Percentiles rank a stretch among this genome's conserved stretches.
Conservation (phyloP, 2,888 invertebrate species). For the Melinopterus prodromus region DNA sequence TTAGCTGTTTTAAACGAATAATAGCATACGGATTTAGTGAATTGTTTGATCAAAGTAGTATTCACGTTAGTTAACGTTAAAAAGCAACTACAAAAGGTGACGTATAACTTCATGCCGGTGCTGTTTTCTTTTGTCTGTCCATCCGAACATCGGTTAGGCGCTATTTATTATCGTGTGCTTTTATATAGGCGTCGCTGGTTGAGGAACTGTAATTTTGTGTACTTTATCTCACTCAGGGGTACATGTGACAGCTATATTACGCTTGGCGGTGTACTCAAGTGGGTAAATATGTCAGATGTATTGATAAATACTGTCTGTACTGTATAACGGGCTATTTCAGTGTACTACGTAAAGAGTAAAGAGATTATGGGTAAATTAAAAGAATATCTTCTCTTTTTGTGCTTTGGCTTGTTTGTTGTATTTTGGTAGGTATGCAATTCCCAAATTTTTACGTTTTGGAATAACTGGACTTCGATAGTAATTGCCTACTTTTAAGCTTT, state of each 20-base stretch:
- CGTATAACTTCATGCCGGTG: not conserved
- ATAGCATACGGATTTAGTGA: not conserved
- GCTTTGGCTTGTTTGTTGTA: too few species aligned
- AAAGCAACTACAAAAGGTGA: not conserved
- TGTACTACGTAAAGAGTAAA: not conserved
- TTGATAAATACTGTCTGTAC: not conserved
- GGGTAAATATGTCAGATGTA: not conserved
- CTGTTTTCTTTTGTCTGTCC: not conserved
- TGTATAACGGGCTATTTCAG: not conserved
- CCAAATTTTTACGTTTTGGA: too few species aligned
- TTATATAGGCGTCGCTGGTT: not conserved
- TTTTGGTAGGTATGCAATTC: too few species aligned
- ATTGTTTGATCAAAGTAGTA: not conserved
- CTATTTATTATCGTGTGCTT: not conserved
- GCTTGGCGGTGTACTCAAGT: not conserved
- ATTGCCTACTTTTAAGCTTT: too few species aligned
- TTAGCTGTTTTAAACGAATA: not conserved
- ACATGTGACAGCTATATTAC: not conserved
- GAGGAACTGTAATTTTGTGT: not conserved
- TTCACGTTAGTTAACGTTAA: not conserved
- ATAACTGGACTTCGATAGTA: too few species aligned
- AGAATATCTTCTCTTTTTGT: too few species aligned
- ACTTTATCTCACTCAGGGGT: not conserved
- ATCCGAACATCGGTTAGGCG: not conserved
- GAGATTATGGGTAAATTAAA: not conserved